Conservation (phyloP, 2,888 invertebrate genomes). For the Lasiommata megera region DNA sequence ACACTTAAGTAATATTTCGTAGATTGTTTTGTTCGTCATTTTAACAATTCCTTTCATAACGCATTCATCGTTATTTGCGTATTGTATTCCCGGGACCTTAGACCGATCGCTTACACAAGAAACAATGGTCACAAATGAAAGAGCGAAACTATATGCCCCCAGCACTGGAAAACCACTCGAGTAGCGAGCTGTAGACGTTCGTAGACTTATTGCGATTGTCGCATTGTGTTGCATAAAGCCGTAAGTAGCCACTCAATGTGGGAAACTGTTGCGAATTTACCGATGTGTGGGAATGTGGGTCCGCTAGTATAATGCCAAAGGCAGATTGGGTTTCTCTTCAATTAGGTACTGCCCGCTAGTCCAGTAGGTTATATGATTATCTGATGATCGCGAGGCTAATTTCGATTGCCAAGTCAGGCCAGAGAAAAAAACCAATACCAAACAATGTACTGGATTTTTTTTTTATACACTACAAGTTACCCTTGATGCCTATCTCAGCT, state of each 20-base stretch:
- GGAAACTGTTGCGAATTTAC: slow-evolving; percentile 65
- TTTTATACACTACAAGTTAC: too few relatives aligned
- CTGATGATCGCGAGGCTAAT: too few relatives aligned
- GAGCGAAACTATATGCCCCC: slow-evolving; percentile 51
- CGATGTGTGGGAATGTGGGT: slow-evolving; percentile 69
- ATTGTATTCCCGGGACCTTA: slow-evolving; percentile 20
- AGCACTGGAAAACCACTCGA: slow-evolving; percentile 49
- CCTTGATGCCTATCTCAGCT: too few relatives aligned
- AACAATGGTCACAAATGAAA: slow-evolving; percentile 46
- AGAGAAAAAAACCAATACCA: too few relatives aligned
- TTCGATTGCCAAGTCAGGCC: too few relatives aligned
- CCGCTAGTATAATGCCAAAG: slow-evolving; percentile 14
- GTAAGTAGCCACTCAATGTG: slow-evolving; percentile 56
- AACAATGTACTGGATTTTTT: too few relatives aligned
- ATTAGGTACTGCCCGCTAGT: not conserved
- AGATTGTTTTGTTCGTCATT: not conserved
- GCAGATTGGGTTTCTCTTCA: not conserved
- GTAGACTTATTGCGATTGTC: slow-evolving; percentile 62
- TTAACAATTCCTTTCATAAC: slow-evolving; percentile 6
- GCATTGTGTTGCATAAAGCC: slow-evolving; percentile 66
- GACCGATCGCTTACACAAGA: slow-evolving; percentile 55
- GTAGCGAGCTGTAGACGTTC: slow-evolving; percentile 46
- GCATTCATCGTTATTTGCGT: slow-evolving; percentile 15
- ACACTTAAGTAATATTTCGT: not conserved
- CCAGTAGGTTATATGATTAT: not conserved